Conservation (phyloP, 2,888 invertebrate genomes). For the Synanthedon andrenaeformis region DNA sequence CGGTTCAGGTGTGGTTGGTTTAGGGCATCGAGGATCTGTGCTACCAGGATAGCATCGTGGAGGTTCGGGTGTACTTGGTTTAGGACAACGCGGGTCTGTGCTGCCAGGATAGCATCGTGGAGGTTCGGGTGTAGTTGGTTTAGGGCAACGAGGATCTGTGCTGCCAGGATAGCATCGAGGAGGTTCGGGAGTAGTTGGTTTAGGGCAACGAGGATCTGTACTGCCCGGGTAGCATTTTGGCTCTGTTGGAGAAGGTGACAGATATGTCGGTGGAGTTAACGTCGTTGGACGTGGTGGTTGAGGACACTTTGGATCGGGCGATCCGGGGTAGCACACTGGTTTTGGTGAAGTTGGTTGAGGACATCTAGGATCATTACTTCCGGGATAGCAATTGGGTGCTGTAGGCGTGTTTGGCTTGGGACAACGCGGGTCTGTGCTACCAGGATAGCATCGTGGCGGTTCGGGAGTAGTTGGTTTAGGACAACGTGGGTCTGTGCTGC, state of each 20-base stretch:
- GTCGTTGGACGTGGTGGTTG: constrained; percentile 16
- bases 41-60: constrained; percentile 17
- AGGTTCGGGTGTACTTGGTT: constrained; percentile 10
- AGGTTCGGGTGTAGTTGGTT: constrained; percentile 17
- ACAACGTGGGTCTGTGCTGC: constrained; percentile 22
- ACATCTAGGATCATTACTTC: constrained; percentile 19
- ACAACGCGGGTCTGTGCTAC: constrained; percentile 25
- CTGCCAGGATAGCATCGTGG: constrained; percentile 13
- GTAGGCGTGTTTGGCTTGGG: constrained; percentile 12
- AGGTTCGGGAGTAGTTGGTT: constrained; percentile 19
- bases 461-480: constrained; percentile 7
- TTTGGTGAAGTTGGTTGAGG: constrained; percentile 16
- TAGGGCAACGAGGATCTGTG: constrained; percentile 20
- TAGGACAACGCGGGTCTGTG: constrained; percentile 25
- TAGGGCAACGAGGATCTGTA: constrained; percentile 25
- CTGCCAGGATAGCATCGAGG: constrained; percentile 16
- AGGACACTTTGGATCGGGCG: constrained; percentile 23
- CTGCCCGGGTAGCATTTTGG: constrained; percentile 22
- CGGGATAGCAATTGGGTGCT: constrained; percentile 15
- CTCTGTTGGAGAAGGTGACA: constrained; percentile 1
- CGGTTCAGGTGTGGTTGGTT: constrained; percentile 13
- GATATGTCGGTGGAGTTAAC: neutral
- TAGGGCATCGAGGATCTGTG: constrained; percentile 10
- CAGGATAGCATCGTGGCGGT: constrained; percentile 17
- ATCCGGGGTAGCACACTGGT: constrained; percentile 18